phyloP scores from a whole-genome alignment of 1,140 invertebrate species.

The Chionoecetes opilio region DNA sequence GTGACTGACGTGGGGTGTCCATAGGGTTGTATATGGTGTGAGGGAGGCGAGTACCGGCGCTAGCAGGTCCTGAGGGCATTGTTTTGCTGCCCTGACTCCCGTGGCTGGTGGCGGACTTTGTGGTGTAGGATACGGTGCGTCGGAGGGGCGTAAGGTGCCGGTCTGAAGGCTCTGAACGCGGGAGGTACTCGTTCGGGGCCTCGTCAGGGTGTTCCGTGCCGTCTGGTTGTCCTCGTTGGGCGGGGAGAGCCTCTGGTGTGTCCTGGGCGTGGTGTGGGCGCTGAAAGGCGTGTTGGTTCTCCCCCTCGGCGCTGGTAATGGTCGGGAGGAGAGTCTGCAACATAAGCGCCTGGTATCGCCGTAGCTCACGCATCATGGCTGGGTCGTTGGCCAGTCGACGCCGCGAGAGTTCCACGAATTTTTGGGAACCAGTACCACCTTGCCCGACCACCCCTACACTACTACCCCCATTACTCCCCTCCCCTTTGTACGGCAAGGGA shows the following conservation, averaged over 20 bases:
- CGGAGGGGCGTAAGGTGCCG: neutral
- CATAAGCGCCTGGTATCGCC: constrained; percentile 77
- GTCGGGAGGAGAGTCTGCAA: constrained; percentile 74
- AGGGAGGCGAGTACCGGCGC: constrained; percentile 69
- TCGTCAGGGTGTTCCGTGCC: constrained; percentile 37
- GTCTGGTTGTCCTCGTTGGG: constrained; percentile 39
- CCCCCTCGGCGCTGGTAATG: constrained; percentile 64
- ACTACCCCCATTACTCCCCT: neutral
- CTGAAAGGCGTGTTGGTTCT: constrained; percentile 16
- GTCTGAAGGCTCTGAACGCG: constrained; percentile 66
- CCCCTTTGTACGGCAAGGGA: neutral
- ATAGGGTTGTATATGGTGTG: constrained; percentile 60
- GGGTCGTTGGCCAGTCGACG: constrained; percentile 79
- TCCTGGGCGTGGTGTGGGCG: constrained; percentile 46
- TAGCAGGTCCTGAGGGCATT: constrained; percentile 67
- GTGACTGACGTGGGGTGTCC: constrained; percentile 62
- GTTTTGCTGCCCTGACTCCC: constrained; percentile 31
- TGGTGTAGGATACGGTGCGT: neutral
- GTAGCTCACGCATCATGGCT: constrained; percentile 77
- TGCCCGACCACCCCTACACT: neutral
- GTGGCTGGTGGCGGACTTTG: constrained; percentile 57
- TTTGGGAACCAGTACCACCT: neutral
- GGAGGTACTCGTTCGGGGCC: constrained; percentile 24
- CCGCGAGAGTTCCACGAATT: constrained; percentile 33
- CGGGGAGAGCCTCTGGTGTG: neutral